Evolutionary conservation across 2,888 invertebrate genomes (phyloP).

Genomic region (Linyphia triangularis): DNA sequence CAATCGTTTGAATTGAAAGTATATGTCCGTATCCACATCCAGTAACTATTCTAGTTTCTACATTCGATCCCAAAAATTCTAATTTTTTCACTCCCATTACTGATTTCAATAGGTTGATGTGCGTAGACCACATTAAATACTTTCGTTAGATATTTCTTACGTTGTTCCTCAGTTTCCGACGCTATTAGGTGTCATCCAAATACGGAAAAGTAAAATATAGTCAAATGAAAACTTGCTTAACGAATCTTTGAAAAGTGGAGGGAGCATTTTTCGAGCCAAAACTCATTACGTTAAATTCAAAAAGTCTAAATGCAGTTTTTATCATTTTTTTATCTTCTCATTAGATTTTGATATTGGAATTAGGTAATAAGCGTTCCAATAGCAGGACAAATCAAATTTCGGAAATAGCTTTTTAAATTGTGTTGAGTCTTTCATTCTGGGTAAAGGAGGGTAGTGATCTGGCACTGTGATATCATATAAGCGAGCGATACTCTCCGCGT

Average conservation of each 20-base stretch:
- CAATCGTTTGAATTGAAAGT: no score
- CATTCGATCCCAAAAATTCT: conserved; percentile 48
- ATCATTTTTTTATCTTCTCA: conserved; percentile 35
- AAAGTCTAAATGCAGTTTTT: conserved; percentile 40
- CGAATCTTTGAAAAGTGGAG: conserved; percentile 16
- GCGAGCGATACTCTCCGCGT: conserved; percentile 43
- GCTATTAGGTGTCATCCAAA: neutral
- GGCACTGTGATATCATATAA: conserved; percentile 43
- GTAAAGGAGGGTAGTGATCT: conserved; percentile 26
- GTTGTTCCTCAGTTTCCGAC: neutral
- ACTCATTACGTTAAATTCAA: conserved; percentile 38
- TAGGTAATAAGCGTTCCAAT: conserved; percentile 6
- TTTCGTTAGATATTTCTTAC: conserved; percentile 15
- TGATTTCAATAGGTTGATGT: conserved; percentile 54
- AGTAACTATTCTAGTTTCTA: no score
- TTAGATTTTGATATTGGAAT: neutral
- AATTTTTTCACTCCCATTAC: conserved; percentile 1
- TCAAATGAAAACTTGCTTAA: neutral
- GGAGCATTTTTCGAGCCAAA: conserved; percentile 16
- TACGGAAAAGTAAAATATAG: conserved; percentile 12
- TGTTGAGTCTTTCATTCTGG: conserved; percentile 2
- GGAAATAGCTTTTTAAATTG: conserved; percentile 1
- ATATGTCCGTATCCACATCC: no score
- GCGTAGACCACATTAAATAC: conserved; percentile 12
- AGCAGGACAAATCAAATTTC: neutral